Base-by-base conservation (phyloP, 2,797 vertebrate genomes). In the Trachops cirrhosus region DNA sequence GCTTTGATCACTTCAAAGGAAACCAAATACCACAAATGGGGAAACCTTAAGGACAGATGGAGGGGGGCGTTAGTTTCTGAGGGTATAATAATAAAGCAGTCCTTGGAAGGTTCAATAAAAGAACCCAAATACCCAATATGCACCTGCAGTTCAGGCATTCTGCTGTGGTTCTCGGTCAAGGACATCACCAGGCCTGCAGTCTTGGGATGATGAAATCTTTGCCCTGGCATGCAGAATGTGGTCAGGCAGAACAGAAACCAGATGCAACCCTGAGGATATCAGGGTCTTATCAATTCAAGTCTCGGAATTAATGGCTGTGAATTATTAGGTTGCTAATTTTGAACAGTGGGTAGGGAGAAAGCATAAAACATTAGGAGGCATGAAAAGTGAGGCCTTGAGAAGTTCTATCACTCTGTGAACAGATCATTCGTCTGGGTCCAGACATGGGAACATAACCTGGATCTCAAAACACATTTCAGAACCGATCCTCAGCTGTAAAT, bases 1-100 rank as follows among this genome's bases (percentile, higher is more conserved):
- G 75, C 94, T 95, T 96, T 96, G 94, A 94, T 97, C 93, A 95
- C 83, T 94, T 97, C 94, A 96, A 95, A 96, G 79, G 83, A 89
- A 95, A 95, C 83, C 59, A 83, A 82, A 89, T 77, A 48, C 32
- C 10, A 12, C 39, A 95, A 94, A 91, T 22, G 75, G 83, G 57
- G 75, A 94, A 74, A 70, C 8, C 44, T 21, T 24, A 11, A 37
- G 41, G 79, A 52, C 39, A 70, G 85, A 83, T 32, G 59, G 80
- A 74, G 37, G n/a, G 32, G 50, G 34, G 79, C 1, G 1, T 34
- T 39, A n/a, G 59, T 41, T 41, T 15, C 3, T 1, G 19, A 50
- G 29, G n/a, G 3, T 6, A 1, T 10, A 39, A 34, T 14, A 44
- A 9, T 16, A 34, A 29, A 85, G 14, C 26, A 59, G 50, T 6